These are phyloP conservation scores for Podarcis cretensis DNA, from an alignment of 2,113 vertebrate genomes.

Conservation along the genomic window DNA sequence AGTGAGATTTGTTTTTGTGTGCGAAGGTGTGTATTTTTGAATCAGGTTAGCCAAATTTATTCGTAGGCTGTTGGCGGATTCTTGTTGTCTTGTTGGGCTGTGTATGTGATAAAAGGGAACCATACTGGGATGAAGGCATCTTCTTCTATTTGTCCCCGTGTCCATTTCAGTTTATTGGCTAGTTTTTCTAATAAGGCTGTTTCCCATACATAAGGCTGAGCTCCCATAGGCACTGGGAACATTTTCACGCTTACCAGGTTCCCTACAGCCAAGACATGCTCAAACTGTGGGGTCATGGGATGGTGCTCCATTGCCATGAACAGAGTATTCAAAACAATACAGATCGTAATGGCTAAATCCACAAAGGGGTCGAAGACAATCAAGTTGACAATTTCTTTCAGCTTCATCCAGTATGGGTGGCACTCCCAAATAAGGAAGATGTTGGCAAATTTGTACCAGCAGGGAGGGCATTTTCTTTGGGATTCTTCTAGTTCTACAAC, in stretches of 20 bases:
- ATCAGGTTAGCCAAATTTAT: too few relatives aligned
- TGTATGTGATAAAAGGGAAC: too few relatives aligned
- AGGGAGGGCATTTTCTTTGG: conserved; percentile 95
- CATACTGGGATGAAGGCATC: too few relatives aligned
- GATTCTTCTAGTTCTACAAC: conserved; percentile 93
- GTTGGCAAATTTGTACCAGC: conserved; percentile 98
- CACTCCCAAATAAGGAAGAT: conserved; percentile 97
- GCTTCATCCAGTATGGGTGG: conserved; percentile 90
- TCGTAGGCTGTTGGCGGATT: too few relatives aligned
- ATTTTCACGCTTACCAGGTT: conserved; percentile 87
- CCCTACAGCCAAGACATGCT: conserved; percentile 85
- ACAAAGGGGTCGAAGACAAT: conserved; percentile 99
- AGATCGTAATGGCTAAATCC: conserved; percentile 97
- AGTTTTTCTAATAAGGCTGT: too few relatives aligned
- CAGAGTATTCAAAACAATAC: conserved; percentile 96
- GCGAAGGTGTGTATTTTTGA: too few relatives aligned
- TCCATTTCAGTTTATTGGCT: too few relatives aligned
- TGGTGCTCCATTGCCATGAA: conserved; percentile 99
- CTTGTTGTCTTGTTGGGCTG: too few relatives aligned
- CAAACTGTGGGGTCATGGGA: conserved; percentile 89
- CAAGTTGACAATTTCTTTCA: conserved; percentile 92
- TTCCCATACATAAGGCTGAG: too few relatives aligned
- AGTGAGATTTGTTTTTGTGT: too few relatives aligned
- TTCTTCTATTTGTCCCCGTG: too few relatives aligned
- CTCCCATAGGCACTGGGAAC: not conserved